Base-by-base conservation (phyloP, 2,113 vertebrate genomes). In the Megaceryle torquata region DNA sequence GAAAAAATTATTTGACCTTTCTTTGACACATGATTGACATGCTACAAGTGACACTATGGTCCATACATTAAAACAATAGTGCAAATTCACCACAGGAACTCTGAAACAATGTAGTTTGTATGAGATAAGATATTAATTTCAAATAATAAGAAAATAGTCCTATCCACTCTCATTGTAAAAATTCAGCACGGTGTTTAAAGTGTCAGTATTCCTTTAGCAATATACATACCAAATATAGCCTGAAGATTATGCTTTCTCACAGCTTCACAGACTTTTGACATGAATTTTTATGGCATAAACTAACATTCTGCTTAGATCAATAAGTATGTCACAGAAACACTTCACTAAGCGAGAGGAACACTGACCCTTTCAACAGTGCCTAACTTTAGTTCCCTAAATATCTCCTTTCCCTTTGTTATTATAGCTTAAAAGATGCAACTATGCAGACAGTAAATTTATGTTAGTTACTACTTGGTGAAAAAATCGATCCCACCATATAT, bases 81-180 rank as follows among this genome's bases (percentile, higher is more conserved):
- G 98, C 98, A 98, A 98, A 98, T 92, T 97, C 97, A 98, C 97
- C 96, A 98, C 96, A 89, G 93, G 96, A 97, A 98, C 96, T 98
- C 97, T 96, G 97, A 97, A 95, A 97, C 96, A 83, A 96, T 89
- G 97, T 95, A 15, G 68, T 56, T 96, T 93, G 56, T 86, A 96
- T 97, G 97, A 97, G 94, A 96, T 82, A 96, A 88, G 95, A 91
- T 94, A 96, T 95, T 97, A 0, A 96, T 97, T 96, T 97, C 67
- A 98, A 98, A 98, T 96, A 82, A 98, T 98, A 98, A 95, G 97
- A 98, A 98, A 98, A 98, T 97, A 98, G 94, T 93, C 92, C 88
- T 97, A 96, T 96, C 92, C 97, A 91, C 89, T 97, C 96, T 97
- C 93, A 63, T 91, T 93, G 96, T 95, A 97, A 96, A 94, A 96